A percentile compares a stretch with the other conserved stretches of the same genome.
phyloP scores from a whole-genome alignment of 1,140 invertebrate species.

The Cydia strobilella region DNA sequence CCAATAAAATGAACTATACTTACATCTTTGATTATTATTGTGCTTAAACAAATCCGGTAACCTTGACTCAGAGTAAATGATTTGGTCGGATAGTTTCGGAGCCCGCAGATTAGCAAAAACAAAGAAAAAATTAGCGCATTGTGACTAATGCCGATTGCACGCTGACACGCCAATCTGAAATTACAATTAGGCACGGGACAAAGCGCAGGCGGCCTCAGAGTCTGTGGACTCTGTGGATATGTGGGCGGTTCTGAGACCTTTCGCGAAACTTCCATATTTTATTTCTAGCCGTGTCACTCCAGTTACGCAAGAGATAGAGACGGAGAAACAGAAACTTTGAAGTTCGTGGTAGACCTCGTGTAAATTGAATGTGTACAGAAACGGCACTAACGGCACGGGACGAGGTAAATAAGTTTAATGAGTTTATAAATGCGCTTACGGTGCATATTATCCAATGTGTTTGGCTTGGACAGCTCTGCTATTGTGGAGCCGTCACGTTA shows the following conservation, averaged over 20 bases:
- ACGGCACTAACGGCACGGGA: no score
- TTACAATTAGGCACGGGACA: constrained; percentile 29
- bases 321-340: no score
- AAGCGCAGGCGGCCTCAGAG: background rate
- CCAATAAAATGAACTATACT: constrained; percentile 32
- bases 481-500: no score
- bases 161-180: constrained; percentile 24
- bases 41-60: background rate
- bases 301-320: no score
- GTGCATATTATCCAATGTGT: no score
- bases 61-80: constrained; percentile 22
- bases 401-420: no score
- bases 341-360: no score
- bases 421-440: no score
- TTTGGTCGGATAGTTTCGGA: constrained; percentile 27
- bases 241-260: background rate
- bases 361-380: no score
- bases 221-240: background rate
- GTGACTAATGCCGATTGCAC: constrained; percentile 30
- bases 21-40: background rate
- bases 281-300: no score
- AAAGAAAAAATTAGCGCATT: constrained; percentile 19
- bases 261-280: no score
- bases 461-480: no score
- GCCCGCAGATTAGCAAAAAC: constrained; percentile 20